Percentiles rank a stretch among this genome's conserved stretches.
These are phyloP conservation scores for Poecilia velifera DNA, from an alignment of 2,797 vertebrate species.

Conservation along the genomic window DNA sequence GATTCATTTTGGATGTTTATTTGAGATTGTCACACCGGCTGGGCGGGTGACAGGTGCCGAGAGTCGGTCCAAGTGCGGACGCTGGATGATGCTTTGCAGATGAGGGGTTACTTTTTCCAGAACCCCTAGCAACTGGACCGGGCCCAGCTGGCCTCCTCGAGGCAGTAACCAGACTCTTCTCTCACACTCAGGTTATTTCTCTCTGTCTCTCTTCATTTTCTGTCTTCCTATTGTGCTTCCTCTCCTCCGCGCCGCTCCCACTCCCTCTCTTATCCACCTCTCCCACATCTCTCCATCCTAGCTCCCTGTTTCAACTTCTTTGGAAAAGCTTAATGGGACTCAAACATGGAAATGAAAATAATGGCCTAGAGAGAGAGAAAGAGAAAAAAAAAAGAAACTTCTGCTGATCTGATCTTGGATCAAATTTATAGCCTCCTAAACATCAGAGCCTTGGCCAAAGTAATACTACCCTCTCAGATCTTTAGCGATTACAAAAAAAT, in stretches of 20 bases:
- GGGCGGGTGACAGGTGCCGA: conserved; percentile 70
- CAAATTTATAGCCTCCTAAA: conserved; percentile 52
- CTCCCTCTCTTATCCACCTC: conserved; percentile 9
- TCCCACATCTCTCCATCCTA: conserved; percentile 8
- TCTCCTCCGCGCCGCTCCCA: not conserved
- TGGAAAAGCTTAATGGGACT: conserved; percentile 47
- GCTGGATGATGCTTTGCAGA: conserved; percentile 69
- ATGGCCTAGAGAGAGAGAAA: not conserved
- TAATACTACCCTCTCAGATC: conserved; percentile 54
- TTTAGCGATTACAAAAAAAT: conserved; percentile 49
- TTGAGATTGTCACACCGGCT: conserved; percentile 64
- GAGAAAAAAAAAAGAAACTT: conserved; percentile 4
- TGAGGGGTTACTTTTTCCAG: conserved; percentile 67
- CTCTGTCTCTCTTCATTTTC: conserved; percentile 17
- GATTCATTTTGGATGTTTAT: conserved; percentile 68
- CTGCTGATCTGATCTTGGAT: conserved; percentile 47
- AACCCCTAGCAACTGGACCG: conserved; percentile 57
- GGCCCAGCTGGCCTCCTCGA: conserved; percentile 59
- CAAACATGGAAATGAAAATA: conserved; percentile 55
- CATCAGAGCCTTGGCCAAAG: conserved; percentile 41
- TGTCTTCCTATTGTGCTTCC: conserved; percentile 6
- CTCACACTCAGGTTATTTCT: conserved; percentile 37
- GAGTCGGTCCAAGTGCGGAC: conserved; percentile 58
- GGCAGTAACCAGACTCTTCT: conserved; percentile 45
- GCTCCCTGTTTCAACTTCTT: conserved; percentile 34